Evolutionary conservation across 2,113 vertebrate genomes (phyloP).

Genomic region (Calyptomena viridis): DNA sequence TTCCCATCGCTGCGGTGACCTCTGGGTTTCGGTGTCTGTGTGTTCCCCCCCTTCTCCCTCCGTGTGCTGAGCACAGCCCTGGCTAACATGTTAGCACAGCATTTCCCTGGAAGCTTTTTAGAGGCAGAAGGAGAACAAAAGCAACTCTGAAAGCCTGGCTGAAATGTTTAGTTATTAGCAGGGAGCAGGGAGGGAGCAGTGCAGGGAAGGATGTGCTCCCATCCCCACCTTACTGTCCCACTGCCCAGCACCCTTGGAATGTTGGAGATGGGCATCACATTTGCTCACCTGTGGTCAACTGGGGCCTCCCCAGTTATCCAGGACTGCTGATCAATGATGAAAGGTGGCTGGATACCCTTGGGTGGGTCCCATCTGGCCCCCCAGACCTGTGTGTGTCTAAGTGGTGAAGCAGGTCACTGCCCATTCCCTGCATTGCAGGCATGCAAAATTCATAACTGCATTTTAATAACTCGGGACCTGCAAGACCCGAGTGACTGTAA

Average conservation of each 20-base stretch:
- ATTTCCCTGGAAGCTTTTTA: background rate
- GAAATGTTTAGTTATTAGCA: background rate
- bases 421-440: background rate
- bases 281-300: background rate
- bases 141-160: background rate
- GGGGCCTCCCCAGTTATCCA: background rate
- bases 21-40: background rate
- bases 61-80: background rate
- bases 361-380: background rate
- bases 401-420: background rate
- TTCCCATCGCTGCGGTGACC: background rate
- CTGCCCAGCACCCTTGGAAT: background rate
- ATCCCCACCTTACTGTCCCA: background rate
- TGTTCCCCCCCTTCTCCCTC: background rate
- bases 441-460: slow-evolving; percentile 35
- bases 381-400: background rate
- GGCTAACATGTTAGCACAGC: background rate
- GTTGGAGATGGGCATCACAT: background rate
- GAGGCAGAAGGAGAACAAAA: slow-evolving; percentile 11
- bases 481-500: background rate
- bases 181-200: background rate
- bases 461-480: slow-evolving; percentile 49
- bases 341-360: background rate
- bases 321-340: background rate
- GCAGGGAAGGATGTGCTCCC: background rate